Evolutionary conservation across 1,140 invertebrate species (phyloP), one percentile per base, ranked within the genome.

Genomic region (Saccostrea echinata): DNA sequence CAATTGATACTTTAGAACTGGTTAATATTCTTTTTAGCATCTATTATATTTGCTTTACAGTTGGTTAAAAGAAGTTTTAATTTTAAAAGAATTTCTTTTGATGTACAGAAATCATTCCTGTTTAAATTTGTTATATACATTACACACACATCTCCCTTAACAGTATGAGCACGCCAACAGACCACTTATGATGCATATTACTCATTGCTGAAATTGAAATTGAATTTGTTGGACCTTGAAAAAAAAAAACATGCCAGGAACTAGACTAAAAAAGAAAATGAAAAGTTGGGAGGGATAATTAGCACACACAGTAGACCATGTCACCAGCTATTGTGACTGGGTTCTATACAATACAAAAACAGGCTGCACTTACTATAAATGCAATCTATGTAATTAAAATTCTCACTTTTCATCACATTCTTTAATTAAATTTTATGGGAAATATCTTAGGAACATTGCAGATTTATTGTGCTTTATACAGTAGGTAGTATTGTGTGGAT

Each of bases 161-260:
- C 68, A 3, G 8, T 27, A 8, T 76, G 43, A 43, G 68, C 68
- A 76, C 12, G 68, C 68, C 68, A 76, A 27, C 27, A 76, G 68
- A 76, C 68, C 68, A 76, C 68, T 76, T 76, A 76, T 30, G 68
- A 30, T 76, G 68, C 24, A 27, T 76, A 76, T 76, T 76, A 76
- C 68, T 76, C 68, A 76, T 76, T 11, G 55, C 68, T 76, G 27
- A 33, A 76, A 76, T 76, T 76, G 27, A 33, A 76, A 76, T 76
- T 76, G 68, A 76, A 76, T 76, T 76, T 76, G 68, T 76, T 76
- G 68, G 68, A 76, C 68, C 68, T 76, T 76, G 68, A 76, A 76
- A 30, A 76, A 30, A 76, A 43, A 43, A 76, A 76, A 76, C 68
- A 76, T 76, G 68, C 68, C 68, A 76, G 68, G 33, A 76, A 76